Evolutionary conservation across 2,888 invertebrate genomes (phyloP).

Genomic region (Sphaerophoria taeniata): DNA sequence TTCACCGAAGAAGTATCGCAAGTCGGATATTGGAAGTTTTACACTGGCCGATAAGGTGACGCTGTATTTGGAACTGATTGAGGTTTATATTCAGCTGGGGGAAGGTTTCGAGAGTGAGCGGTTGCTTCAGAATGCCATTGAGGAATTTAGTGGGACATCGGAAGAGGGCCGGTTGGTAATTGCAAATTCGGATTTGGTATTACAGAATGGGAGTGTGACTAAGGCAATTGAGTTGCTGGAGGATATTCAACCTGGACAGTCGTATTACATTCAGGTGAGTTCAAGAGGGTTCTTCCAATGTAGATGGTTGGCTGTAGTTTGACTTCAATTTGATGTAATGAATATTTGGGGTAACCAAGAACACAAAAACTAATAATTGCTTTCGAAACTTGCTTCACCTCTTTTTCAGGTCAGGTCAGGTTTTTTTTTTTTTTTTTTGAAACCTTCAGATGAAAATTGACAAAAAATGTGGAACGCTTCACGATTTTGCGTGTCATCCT

Average conservation of each 20-base stretch:
- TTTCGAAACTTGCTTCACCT: no score
- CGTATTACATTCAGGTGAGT: constrained; percentile 90
- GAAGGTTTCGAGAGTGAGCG: constrained; percentile 91
- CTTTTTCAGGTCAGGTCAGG: no score
- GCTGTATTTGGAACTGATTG: constrained; percentile 93
- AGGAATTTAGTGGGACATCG: constrained; percentile 89
- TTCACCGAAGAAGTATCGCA: constrained; percentile 78
- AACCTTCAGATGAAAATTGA: no score
- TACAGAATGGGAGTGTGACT: constrained; percentile 91
- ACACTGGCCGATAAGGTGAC: constrained; percentile 91
- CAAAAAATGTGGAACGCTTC: constrained; percentile 87
- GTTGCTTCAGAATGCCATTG: constrained; percentile 89
- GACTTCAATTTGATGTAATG: no score
- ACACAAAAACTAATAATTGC: no score
- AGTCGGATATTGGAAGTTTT: constrained; percentile 80
- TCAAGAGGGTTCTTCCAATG: neutral
- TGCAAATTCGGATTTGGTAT: constrained; percentile 92
- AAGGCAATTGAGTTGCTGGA: constrained; percentile 91
- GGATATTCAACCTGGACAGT: constrained; percentile 90
- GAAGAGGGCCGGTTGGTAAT: constrained; percentile 94
- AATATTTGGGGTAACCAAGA: no score
- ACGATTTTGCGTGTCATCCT: constrained; percentile 97
- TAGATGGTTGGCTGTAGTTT: neutral
- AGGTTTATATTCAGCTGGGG: constrained; percentile 88
- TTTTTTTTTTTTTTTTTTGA: no score